Percentiles rank a stretch among this genome's conserved stretches.
phyloP scores from a whole-genome alignment of 1,140 invertebrate genomes.

The Drosophila subobscura region DNA sequence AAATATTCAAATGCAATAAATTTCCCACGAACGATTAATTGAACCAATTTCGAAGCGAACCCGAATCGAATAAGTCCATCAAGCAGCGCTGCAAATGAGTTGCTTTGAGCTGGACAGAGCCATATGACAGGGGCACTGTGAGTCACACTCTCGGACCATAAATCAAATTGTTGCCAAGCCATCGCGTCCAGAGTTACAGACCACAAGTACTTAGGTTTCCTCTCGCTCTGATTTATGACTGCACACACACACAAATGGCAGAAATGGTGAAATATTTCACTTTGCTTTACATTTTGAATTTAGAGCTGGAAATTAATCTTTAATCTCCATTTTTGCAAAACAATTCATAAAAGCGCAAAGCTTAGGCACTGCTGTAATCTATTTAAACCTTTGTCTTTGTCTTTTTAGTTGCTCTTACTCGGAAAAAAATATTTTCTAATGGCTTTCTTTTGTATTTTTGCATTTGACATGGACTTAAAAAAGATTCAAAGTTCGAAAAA shows the following conservation, averaged over 20 bases:
- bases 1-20: conserved; percentile 33
- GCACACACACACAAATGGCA: neutral
- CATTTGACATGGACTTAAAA: no score
- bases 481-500: no score
- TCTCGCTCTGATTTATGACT: conserved; percentile 17
- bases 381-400: conserved; percentile 1
- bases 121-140: no score
- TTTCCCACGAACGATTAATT: neutral
- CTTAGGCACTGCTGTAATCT: no score
- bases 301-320: neutral
- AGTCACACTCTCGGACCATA: conserved; percentile 9
- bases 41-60: no score
- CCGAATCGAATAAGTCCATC: conserved; percentile 1
- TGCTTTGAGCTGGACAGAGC: neutral
- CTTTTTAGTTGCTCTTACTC: neutral
- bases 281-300: no score
- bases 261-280: no score
- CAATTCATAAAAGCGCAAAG: no score
- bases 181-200: conserved; percentile 21
- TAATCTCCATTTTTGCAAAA: neutral
- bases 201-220: conserved; percentile 10
- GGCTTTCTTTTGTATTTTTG: no score
- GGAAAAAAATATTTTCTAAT: no score
- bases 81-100: neutral
- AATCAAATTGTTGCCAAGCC: conserved; percentile 41